Percentiles rank a stretch among this genome's conserved stretches.
Evolutionary conservation across 2,113 vertebrate species (phyloP).

Genomic region (Plectropomus leopardus): DNA sequence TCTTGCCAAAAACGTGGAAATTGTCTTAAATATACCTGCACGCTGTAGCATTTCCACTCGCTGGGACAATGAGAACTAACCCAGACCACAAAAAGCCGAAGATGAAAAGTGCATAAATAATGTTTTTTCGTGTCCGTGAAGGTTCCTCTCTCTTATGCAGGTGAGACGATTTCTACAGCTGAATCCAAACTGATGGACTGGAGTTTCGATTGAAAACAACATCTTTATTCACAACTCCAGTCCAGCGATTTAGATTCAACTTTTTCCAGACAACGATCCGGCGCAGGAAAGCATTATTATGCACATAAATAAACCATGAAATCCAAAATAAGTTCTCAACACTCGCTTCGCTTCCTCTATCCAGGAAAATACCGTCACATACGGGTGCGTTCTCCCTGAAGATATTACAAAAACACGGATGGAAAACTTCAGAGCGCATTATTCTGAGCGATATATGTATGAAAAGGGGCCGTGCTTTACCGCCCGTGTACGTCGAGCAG

Average conservation of each 20-base stretch:
- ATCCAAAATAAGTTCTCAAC: background rate
- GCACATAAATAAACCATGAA: background rate
- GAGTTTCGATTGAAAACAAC: background rate
- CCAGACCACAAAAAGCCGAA: background rate
- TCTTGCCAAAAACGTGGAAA: background rate
- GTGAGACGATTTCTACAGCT: background rate
- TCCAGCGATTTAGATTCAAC: background rate
- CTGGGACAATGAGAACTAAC: background rate
- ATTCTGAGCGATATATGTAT: constrained; percentile 1
- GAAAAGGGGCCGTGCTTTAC: background rate
- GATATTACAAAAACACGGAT: background rate
- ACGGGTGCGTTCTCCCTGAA: background rate
- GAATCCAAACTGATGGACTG: too few relatives aligned
- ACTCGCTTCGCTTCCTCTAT: background rate
- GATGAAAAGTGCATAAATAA: background rate
- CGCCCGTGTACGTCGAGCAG: background rate
- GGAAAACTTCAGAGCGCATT: background rate
- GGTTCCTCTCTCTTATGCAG: background rate
- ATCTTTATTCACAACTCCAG: background rate
- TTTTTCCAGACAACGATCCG: background rate
- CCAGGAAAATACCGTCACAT: background rate
- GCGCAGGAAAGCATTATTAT: background rate
- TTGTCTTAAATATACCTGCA: background rate
- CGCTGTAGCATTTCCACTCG: background rate
- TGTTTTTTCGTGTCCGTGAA: background rate